Evolutionary conservation across 2,113 vertebrate species (phyloP).

Genomic region (Synchiropus splendidus): DNA sequence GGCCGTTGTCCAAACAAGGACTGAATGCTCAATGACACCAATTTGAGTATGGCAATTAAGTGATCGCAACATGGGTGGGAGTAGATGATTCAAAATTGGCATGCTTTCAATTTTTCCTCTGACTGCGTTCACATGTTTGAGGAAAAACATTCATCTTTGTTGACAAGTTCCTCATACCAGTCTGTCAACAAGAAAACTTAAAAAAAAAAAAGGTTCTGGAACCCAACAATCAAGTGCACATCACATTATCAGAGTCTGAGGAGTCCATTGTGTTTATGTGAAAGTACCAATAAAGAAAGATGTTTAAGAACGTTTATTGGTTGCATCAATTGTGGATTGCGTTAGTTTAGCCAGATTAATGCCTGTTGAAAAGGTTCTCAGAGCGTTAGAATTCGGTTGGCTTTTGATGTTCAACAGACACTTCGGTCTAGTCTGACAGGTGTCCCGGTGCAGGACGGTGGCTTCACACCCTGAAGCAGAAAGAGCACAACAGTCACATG

Average conservation of each 20-base stretch:
- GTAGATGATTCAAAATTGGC: no score
- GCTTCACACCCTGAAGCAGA: slow-evolving; percentile 46
- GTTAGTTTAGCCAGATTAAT: not conserved
- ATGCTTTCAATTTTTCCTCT: no score
- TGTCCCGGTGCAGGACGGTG: slow-evolving; percentile 50
- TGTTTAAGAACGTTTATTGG: slow-evolving; percentile 18
- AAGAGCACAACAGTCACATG: slow-evolving; percentile 2
- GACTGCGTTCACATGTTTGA: no score
- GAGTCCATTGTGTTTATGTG: slow-evolving; percentile 56
- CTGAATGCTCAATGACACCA: no score
- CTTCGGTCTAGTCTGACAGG: slow-evolving; percentile 39
- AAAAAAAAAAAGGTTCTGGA: slow-evolving; percentile 41
- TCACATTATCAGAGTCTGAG: slow-evolving; percentile 34
- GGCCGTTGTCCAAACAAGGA: no score
- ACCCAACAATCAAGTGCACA: slow-evolving; percentile 49
- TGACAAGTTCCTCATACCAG: slow-evolving; percentile 36
- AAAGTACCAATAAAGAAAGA: slow-evolving; percentile 62
- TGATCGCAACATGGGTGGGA: no score
- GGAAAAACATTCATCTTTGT: slow-evolving; percentile 14
- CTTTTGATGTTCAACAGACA: slow-evolving; percentile 23
- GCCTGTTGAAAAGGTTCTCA: not conserved
- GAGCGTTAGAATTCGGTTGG: no score
- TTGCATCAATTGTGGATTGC: not conserved
- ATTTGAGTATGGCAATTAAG: no score
- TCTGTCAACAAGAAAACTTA: slow-evolving; percentile 52